Evolutionary conservation across 2,888 invertebrate genomes (phyloP).

Genomic region (Nezara viridula): DNA sequence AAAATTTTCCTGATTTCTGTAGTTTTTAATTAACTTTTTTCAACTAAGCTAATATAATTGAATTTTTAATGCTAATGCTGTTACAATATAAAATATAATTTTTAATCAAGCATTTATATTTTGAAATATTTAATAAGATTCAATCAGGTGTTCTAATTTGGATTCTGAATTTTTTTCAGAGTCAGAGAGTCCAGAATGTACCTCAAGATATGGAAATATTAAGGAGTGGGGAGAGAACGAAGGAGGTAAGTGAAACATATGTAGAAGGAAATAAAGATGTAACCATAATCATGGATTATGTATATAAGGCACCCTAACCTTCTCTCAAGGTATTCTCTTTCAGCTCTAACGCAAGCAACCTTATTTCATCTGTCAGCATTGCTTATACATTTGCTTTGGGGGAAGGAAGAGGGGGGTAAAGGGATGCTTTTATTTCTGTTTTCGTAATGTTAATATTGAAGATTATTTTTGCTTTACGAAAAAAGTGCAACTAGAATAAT

Average conservation of each 20-base stretch:
- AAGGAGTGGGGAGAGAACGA: not conserved
- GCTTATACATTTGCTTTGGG: not conserved
- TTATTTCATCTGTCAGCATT: not conserved
- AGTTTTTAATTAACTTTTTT: no score
- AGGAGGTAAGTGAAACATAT: slow-evolving; percentile 39
- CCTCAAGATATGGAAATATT: slow-evolving; percentile 12
- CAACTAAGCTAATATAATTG: no score
- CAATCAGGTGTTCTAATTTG: not conserved
- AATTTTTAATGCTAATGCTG: no score
- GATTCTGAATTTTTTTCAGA: not conserved
- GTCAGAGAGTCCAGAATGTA: slow-evolving; percentile 28
- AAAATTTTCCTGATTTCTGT: no score
- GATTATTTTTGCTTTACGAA: no score
- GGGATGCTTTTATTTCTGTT: not conserved
- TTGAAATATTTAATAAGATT: not conserved
- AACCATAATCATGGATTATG: slow-evolving; percentile 12
- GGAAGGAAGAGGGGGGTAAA: not conserved
- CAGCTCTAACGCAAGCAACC: not conserved
- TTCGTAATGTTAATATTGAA: not conserved
- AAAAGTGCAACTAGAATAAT: no score
- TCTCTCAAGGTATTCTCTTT: not conserved
- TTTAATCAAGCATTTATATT: not conserved
- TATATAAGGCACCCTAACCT: not conserved
- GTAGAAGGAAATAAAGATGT: slow-evolving; percentile 5
- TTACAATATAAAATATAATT: no score